Conservation (phyloP, 2,797 vertebrate genomes). For the Cheirogaleus major region DNA sequence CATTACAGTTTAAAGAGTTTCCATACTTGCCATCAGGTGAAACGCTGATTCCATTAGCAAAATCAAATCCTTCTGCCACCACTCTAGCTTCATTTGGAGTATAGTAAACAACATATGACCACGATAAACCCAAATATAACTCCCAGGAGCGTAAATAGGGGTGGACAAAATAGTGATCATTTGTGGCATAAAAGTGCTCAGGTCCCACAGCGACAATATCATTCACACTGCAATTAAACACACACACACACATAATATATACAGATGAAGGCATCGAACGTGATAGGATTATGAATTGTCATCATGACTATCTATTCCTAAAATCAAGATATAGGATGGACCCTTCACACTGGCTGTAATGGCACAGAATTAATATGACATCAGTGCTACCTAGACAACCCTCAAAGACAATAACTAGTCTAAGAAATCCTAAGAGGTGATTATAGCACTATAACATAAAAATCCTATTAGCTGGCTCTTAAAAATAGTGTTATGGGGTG, state of each 20-base stretch:
- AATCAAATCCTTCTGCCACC: slow-evolving; percentile 89
- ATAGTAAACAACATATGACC: slow-evolving; percentile 93
- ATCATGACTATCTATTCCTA: neutral
- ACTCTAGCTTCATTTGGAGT: slow-evolving; percentile 91
- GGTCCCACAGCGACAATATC: slow-evolving; percentile 92
- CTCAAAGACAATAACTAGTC: neutral
- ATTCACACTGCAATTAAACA: slow-evolving; percentile 89
- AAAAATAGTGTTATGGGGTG: neutral
- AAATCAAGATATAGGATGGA: neutral
- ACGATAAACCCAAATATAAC: slow-evolving; percentile 85
- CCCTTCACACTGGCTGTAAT: neutral
- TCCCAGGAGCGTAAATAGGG: slow-evolving; percentile 84
- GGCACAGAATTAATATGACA: neutral
- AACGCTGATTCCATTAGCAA: slow-evolving; percentile 94
- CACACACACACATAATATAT: neutral
- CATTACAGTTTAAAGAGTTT: neutral
- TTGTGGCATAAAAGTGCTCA: slow-evolving; percentile 95
- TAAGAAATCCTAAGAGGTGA: neutral
- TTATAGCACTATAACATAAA: neutral
- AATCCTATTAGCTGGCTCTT: neutral
- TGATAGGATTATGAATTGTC: neutral
- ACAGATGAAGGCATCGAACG: neutral
- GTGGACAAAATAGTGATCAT: slow-evolving; percentile 91
- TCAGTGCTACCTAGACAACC: neutral
- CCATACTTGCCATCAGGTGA: slow-evolving; percentile 93